A percentile compares a stretch with the other conserved stretches of the same genome.
phyloP scores from a whole-genome alignment of 2,113 vertebrate genomes.

The Actenoides hombroni region DNA sequence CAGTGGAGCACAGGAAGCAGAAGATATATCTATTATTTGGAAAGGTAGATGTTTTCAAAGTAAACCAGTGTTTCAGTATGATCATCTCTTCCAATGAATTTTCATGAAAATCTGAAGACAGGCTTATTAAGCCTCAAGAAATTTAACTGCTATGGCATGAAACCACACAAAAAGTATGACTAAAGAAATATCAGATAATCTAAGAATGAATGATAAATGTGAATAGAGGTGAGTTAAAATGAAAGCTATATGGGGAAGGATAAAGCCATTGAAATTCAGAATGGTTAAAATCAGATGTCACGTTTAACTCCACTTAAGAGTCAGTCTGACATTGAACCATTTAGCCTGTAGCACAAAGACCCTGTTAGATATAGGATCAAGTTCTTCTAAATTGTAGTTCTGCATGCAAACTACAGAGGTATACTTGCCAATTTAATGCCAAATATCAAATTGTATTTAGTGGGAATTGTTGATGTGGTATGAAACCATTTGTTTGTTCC shows the following conservation, averaged over 20 bases:
- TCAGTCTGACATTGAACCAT: neutral
- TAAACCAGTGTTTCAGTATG: neutral
- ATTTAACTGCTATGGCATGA: neutral
- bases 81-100: neutral
- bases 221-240: constrained; percentile 9
- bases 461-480: neutral
- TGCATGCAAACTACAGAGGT: neutral
- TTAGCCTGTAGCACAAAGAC: neutral
- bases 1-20: neutral
- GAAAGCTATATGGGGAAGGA: constrained; percentile 10
- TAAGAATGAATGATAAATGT: neutral
- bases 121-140: neutral
- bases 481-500: neutral
- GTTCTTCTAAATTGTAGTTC: neutral
- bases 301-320: neutral
- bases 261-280: constrained; percentile 6
- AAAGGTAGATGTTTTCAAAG: neutral
- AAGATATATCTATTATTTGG: neutral
- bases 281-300: neutral
- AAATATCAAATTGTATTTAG: neutral
- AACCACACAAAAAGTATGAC: neutral
- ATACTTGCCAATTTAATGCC: neutral
- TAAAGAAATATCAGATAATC: neutral
- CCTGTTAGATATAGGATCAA: neutral
- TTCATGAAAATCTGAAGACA: neutral